These are phyloP conservation scores for Notospermus geniculatus DNA, from an alignment of 1,140 invertebrate genomes.

Conservation along the genomic window DNA sequence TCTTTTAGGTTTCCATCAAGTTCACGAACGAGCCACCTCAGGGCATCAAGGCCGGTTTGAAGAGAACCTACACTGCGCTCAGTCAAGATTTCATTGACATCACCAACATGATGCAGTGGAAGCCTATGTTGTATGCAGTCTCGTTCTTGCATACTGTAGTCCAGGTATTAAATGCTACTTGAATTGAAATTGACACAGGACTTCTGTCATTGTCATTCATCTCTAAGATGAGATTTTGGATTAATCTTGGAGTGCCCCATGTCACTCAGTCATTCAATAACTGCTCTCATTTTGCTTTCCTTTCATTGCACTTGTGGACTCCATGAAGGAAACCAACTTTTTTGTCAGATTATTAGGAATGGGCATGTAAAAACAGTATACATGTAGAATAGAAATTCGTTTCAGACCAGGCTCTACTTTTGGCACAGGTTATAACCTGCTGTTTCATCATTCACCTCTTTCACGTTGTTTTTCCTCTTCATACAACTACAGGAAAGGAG, in stretches of 20 bases:
- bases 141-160: conserved; percentile 71
- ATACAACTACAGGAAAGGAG: conserved; percentile 47
- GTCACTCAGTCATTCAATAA: no score
- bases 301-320: conserved; percentile 7
- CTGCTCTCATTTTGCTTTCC: no score
- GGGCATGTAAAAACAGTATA: neutral
- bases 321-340: neutral
- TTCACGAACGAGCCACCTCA: conserved; percentile 57
- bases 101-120: conserved; percentile 70
- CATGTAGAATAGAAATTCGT: neutral
- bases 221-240: no score
- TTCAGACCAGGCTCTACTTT: no score
- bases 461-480: conserved; percentile 18
- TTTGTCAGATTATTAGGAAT: neutral
- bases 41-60: conserved; percentile 54
- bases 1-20: conserved; percentile 47
- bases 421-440: neutral
- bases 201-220: no score
- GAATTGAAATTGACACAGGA: no score
- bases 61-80: conserved; percentile 50
- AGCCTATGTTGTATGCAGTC: conserved; percentile 84
- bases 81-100: conserved; percentile 48
- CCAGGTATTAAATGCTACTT: no score
- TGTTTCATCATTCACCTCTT: conserved; percentile 15
- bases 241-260: no score